phyloP scores from a whole-genome alignment of 2,113 vertebrate species.

The Ophiodon elongatus region DNA sequence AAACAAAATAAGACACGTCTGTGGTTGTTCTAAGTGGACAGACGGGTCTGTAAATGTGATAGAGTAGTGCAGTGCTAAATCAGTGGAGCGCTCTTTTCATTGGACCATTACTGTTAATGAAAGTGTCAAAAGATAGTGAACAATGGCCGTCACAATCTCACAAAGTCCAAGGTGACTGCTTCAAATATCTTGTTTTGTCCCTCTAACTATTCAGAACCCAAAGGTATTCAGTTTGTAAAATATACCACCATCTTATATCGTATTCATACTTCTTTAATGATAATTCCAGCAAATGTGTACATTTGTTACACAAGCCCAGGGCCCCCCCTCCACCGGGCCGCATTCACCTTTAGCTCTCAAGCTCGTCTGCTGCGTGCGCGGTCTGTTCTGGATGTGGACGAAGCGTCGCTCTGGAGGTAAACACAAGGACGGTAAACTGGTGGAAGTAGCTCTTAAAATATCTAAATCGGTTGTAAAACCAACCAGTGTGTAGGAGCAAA shows the following conservation, averaged over 20 bases:
- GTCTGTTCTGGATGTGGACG: slow-evolving; percentile 4
- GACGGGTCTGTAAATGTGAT: too few species aligned
- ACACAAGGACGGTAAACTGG: slow-evolving; percentile 19
- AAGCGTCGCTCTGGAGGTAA: slow-evolving; percentile 7
- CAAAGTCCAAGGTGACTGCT: background rate
- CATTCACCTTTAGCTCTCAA: slow-evolving; percentile 1
- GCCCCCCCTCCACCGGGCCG: background rate
- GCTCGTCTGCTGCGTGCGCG: slow-evolving; percentile 13
- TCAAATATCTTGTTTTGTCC: background rate
- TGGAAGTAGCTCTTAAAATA: background rate
- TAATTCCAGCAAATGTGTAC: background rate
- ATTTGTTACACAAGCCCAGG: background rate
- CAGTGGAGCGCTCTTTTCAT: background rate
- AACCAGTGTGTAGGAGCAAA: background rate
- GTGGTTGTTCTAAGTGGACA: background rate
- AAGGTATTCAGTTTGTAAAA: background rate
- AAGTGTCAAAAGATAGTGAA: background rate
- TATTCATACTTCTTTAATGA: background rate
- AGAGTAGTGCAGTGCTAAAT: background rate
- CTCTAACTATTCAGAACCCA: background rate
- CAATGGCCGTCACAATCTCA: too few species aligned
- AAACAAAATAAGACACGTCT: background rate
- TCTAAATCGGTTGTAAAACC: slow-evolving; percentile 2
- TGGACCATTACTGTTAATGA: background rate
- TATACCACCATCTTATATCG: background rate